These are phyloP conservation scores for Piaya cayana DNA, from an alignment of 2,113 vertebrate genomes.

Conservation along the genomic window DNA sequence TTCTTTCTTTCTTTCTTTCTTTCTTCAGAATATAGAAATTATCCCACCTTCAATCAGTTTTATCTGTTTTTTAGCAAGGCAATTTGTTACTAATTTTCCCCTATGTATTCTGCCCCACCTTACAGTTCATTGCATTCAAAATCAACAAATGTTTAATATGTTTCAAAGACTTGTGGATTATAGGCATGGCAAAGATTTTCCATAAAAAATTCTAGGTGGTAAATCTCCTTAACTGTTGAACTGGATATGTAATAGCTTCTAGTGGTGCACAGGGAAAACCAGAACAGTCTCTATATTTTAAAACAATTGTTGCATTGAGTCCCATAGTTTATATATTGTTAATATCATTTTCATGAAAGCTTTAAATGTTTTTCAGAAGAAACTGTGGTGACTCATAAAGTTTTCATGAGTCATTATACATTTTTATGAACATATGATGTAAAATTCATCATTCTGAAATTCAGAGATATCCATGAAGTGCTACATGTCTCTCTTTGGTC, in stretches of 20 bases:
- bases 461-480: conserved; percentile 34
- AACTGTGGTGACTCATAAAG: conserved; percentile 11
- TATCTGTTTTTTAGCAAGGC: neutral
- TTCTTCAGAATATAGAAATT: neutral
- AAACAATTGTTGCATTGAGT: conserved; percentile 20
- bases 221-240: conserved; percentile 30
- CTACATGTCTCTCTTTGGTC: conserved; percentile 2
- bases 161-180: neutral
- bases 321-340: conserved; percentile 56
- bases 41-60: neutral
- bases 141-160: neutral
- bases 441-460: conserved; percentile 47
- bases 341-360: conserved; percentile 63
- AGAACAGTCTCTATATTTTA: conserved; percentile 38
- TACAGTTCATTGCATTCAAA: neutral
- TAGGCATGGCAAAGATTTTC: neutral
- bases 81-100: neutral
- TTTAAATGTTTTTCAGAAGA: conserved; percentile 52
- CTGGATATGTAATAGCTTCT: conserved; percentile 13
- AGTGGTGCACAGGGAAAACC: neutral
- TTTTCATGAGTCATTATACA: neutral
- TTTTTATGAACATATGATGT: conserved; percentile 54
- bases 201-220: neutral
- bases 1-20: neutral
- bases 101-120: neutral